Conservation (phyloP, 2,888 invertebrate species). For the Netelia virgata region DNA sequence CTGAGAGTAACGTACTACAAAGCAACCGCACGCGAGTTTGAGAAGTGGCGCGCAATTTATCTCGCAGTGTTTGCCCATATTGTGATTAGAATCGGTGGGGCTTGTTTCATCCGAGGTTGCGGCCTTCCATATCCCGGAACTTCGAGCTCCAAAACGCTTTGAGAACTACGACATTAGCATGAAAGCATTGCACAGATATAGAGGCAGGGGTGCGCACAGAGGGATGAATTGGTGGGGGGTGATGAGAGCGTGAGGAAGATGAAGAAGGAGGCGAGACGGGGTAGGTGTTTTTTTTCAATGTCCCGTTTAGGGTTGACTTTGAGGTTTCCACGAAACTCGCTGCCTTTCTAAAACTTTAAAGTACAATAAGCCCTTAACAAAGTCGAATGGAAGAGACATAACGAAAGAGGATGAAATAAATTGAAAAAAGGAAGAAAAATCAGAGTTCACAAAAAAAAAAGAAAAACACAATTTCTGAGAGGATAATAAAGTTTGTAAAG, state of each 20-base stretch:
- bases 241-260: too few relatives aligned
- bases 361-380: neutral
- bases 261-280: too few relatives aligned
- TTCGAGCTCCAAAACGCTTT: slow-evolving; percentile 59
- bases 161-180: slow-evolving; percentile 69
- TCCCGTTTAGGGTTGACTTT: slow-evolving; percentile 31
- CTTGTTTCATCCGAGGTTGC: slow-evolving; percentile 45
- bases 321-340: slow-evolving; percentile 23
- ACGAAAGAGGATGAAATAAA: neutral
- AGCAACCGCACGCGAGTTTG: slow-evolving; percentile 21
- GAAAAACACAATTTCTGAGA: neutral
- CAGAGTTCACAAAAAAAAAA: neutral
- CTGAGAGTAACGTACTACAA: neutral
- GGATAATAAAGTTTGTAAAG: neutral
- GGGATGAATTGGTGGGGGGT: too few relatives aligned
- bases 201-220: neutral
- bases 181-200: slow-evolving; percentile 46
- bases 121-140: slow-evolving; percentile 40
- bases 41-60: slow-evolving; percentile 22
- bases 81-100: slow-evolving; percentile 42
- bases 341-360: neutral
- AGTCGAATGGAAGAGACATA: neutral
- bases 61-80: neutral
- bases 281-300: slow-evolving; percentile 22
- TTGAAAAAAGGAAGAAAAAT: neutral